Base-by-base conservation (phyloP, 2,797 vertebrate species). In the Malurus splendens region DNA sequence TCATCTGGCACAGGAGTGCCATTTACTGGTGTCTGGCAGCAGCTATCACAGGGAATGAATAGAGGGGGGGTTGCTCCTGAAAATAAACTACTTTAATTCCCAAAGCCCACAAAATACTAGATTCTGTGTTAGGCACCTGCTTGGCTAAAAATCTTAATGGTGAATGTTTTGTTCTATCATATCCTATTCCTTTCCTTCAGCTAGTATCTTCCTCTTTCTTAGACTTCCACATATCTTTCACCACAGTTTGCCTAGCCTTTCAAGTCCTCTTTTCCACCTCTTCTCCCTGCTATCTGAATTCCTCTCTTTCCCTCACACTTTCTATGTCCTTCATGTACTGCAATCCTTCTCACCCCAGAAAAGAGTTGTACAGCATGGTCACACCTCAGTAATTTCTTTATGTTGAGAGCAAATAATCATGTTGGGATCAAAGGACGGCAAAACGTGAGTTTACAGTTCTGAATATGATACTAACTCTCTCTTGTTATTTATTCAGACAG, bases 1-100 rank as follows among this genome's bases (percentile, higher is more conserved):
- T 56, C 4, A 14, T 55, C 44, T 0, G 2, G 15, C 19, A 45
- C 0, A 15, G 62, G 27, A 78, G 41, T 57, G 32, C 22, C 42
- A 13, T 64, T 67, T 64, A 28, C 38, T n/a, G 44, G 18, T 50
- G 44, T 25, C 30, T 3, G 4, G 52, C 51, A 75, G 55, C 39
- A 86, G n/a, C 14, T 47, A 33, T 17, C 45, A 73, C 0, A 62
- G 2, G 32, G 25, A 87, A 71, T 4, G 1, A 54, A 68, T 4
- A 41, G 22, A 51, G 22, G 20, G 7, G 7, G 8, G 0, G 20
- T 41, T 79, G 38, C 15, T 82, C 33, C 52, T 65, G 36, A 44
- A 90, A 80, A 87, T 22, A 52, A 76, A 81, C 30, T 39, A 10
- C 22, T 71, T 82, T 20, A 42, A n/a, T 25, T 78, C 41, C 22